Evolutionary conservation across 2,113 vertebrate genomes (phyloP).

Genomic region (Carollia perspicillata): DNA sequence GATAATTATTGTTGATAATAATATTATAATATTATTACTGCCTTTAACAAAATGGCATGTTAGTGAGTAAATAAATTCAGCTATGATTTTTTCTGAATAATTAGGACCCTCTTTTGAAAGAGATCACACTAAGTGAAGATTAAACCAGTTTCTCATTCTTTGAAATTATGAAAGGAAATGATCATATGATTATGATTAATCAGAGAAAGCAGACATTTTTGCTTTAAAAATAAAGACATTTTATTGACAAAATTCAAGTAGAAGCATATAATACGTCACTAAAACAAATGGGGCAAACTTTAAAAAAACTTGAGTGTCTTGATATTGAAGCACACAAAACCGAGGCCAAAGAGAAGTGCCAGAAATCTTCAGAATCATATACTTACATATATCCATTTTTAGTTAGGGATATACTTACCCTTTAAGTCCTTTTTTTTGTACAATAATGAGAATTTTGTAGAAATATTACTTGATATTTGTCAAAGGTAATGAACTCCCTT

Average conservation of each 20-base stretch:
- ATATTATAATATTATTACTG: not conserved
- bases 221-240: constrained; percentile 1
- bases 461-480: not conserved
- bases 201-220: not conserved
- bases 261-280: not conserved
- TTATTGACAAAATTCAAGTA: not conserved
- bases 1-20: too few species aligned
- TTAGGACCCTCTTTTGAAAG: not conserved
- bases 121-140: not conserved
- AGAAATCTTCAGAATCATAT: not conserved
- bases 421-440: not conserved
- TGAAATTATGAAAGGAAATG: constrained; percentile 1
- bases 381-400: not conserved
- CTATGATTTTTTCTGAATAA: not conserved
- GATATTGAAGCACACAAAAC: not conserved
- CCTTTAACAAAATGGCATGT: not conserved
- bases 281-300: not conserved
- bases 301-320: not conserved
- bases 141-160: not conserved
- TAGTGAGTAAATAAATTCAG: not conserved
- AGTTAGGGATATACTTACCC: not conserved
- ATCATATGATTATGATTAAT: not conserved
- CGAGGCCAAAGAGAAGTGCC: not conserved
- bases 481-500: not conserved
- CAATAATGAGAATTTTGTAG: not conserved